Base-by-base conservation (phyloP, 2,797 vertebrate species). In the Helarctos malayanus region DNA sequence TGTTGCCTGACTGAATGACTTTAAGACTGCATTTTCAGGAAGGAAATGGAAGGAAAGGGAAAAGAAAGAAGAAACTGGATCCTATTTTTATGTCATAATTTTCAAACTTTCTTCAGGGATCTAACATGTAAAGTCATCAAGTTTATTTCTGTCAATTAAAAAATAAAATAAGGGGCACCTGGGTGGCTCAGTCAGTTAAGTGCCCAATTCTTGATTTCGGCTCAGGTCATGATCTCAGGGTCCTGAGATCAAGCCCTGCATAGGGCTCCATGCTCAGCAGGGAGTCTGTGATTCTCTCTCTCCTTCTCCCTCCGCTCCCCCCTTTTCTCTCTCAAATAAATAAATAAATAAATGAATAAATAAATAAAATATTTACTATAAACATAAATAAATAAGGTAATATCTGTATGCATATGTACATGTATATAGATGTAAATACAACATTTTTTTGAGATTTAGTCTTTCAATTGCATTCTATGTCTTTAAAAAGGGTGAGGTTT, bases 101-200 rank as follows among this genome's bases (percentile, higher is more conserved):
- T 89, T 71, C 9, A 86, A 95, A 83, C 5, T 7, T 82, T 79
- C 69, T 75, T 56, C 52, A 75, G 19, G 12, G 15, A 59, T 41
- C 21, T 81, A 87, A 75, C 7, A 89, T 35, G 81, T 80, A 78
- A 65, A 87, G 7, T 69, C 27, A 84, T 84, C 18, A 91, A 63
- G 61, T 82, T 79, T 63, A 5, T 7, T 68, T 93, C 85, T 94
- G 57, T 78, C 56, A 79, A 73, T 73, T 63, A 87, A 95, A 92
- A 94, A 68, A n/a, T 21, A 65, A 61, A 86, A 76, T 65, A 68
- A 35, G n/a, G 63, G 18, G n/a, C 63, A 68, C n/a, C n/a, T 68
- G 63, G 16, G n/a, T 68, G 65, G 18, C n/a, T 68, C 65, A 68
- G n/a, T 68, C 0, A 1, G 63, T n/a, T 32, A 21, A 68, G 8